Evolutionary conservation across 2,888 invertebrate species (phyloP).

Genomic region (Taphrorychus bicolor): DNA sequence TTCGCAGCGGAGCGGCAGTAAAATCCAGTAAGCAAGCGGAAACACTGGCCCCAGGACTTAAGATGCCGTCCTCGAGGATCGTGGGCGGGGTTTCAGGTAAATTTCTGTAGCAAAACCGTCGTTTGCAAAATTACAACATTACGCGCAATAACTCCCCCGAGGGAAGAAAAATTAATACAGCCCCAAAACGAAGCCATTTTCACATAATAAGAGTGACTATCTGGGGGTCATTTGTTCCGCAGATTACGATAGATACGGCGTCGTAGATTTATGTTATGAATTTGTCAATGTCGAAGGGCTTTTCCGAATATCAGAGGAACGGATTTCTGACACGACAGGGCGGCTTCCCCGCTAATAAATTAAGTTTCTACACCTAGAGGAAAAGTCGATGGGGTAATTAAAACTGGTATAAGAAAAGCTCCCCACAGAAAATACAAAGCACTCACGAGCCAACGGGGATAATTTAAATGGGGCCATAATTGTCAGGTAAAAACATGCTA

Average conservation of each 20-base stretch:
- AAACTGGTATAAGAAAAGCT: not conserved
- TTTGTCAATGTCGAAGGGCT: slow-evolving; percentile 33
- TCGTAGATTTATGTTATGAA: slow-evolving; percentile 38
- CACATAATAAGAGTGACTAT: slow-evolving; percentile 26
- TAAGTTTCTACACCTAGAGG: slow-evolving; percentile 25
- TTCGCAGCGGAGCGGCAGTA: slow-evolving; percentile 26
- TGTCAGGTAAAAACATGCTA: slow-evolving; percentile 11
- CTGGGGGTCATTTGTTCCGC: slow-evolving; percentile 29
- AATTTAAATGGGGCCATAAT: slow-evolving; percentile 10
- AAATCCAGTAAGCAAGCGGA: slow-evolving; percentile 31
- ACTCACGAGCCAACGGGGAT: not conserved
- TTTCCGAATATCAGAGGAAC: slow-evolving; percentile 31
- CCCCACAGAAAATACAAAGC: not conserved
- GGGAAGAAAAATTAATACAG: slow-evolving; percentile 4
- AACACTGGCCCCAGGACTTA: slow-evolving; percentile 18
- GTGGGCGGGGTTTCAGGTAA: not conserved
- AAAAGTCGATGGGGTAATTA: slow-evolving; percentile 19
- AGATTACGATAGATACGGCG: slow-evolving; percentile 33
- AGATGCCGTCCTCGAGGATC: slow-evolving; percentile 19
- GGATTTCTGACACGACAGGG: slow-evolving; percentile 30
- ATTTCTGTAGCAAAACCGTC: no score
- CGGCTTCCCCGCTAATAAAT: slow-evolving; percentile 22
- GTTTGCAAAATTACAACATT: no score
- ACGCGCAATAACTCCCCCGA: not conserved
- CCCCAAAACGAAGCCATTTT: slow-evolving; percentile 13